These are phyloP conservation scores for Saguinus imperator DNA, from an alignment of 2,113 vertebrate genomes.

Conservation along the genomic window DNA sequence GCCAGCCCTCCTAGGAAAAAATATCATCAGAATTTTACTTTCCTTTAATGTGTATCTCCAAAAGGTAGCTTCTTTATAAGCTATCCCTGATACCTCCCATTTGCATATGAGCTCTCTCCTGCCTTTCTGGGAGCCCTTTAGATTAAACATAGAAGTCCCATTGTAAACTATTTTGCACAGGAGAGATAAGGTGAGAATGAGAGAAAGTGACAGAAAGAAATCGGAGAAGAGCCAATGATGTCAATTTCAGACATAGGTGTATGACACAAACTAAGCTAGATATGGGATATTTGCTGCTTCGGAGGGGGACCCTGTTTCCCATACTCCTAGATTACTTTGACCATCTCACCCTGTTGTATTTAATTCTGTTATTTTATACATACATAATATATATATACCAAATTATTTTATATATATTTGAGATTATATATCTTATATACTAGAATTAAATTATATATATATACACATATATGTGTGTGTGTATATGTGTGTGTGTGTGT, in stretches of 20 bases:
- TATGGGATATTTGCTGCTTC: background rate
- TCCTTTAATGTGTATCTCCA: background rate
- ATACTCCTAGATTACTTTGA: background rate
- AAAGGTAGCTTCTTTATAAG: background rate
- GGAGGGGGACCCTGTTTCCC: background rate
- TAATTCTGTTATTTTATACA: background rate
- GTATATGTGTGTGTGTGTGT: background rate
- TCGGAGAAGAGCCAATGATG: background rate
- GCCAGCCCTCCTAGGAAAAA: background rate
- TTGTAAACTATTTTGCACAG: background rate
- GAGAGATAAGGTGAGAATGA: background rate
- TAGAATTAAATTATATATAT: too few species aligned
- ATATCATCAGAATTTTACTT: background rate
- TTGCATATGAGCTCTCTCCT: background rate
- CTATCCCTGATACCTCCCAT: background rate
- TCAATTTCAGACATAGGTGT: background rate
- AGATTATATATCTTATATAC: too few species aligned
- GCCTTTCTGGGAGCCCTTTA: background rate
- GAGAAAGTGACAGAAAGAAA: background rate
- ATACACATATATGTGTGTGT: too few species aligned
- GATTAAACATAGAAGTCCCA: background rate
- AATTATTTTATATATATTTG: too few species aligned
- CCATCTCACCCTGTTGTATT: background rate
- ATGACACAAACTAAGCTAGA: background rate
- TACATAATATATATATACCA: too few species aligned